phyloP scores from a whole-genome alignment of 2,113 vertebrate species.

The Lasiurus cinereus region DNA sequence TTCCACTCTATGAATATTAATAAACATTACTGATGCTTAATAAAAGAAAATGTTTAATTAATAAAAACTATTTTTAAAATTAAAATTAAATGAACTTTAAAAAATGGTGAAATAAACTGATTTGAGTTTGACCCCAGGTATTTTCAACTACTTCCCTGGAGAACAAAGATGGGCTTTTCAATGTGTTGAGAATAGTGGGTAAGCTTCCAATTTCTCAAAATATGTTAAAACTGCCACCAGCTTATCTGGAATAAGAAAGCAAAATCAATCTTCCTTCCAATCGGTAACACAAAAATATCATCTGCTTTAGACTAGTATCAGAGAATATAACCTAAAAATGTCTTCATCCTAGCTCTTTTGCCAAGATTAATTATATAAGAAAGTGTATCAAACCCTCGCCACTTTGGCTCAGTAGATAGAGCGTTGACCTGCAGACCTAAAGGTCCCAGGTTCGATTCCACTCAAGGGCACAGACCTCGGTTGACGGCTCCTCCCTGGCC shows the following conservation, averaged over 20 bases:
- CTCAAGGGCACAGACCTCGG: no score
- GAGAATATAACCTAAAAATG: slow-evolving; percentile 52
- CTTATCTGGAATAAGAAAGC: slow-evolving; percentile 53
- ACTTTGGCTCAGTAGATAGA: no score
- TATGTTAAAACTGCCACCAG: slow-evolving; percentile 34
- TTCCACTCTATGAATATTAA: no score
- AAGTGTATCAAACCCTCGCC: background rate
- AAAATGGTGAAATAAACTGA: background rate
- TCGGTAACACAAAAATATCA: slow-evolving; percentile 54
- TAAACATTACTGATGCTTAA: no score
- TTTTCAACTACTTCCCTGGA: slow-evolving; percentile 34
- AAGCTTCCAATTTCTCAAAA: slow-evolving; percentile 64
- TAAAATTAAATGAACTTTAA: no score
- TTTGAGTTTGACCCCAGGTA: slow-evolving; percentile 47
- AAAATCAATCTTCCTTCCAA: slow-evolving; percentile 60
- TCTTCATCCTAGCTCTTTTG: background rate
- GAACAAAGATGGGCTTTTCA: background rate
- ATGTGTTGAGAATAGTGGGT: slow-evolving; percentile 33
- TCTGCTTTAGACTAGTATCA: slow-evolving; percentile 50
- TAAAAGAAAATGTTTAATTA: background rate
- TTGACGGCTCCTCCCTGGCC: no score
- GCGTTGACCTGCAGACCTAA: no score
- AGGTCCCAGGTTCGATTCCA: no score
- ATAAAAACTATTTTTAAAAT: background rate
- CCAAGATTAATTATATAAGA: background rate